Evolutionary conservation across 1,140 invertebrate species (phyloP).

Genomic region (Drosophila ficusphila): DNA sequence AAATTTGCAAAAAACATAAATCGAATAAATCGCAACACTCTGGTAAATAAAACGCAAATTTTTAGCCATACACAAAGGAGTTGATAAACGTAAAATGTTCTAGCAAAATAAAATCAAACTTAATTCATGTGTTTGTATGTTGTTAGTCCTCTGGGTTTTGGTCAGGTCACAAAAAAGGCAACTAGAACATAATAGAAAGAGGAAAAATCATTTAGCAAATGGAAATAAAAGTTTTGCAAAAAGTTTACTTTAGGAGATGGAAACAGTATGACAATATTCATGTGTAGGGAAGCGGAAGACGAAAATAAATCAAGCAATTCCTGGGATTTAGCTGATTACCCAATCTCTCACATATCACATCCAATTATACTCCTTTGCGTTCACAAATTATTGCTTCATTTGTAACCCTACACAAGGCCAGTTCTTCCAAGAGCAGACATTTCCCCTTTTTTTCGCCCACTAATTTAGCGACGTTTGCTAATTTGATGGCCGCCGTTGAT

Average conservation of each 20-base stretch:
- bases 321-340: conserved; percentile 22
- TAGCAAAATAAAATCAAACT: conserved; percentile 50
- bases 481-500: conserved; percentile 62
- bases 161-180: conserved; percentile 18
- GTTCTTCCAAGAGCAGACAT: not conserved
- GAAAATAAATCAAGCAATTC: not conserved
- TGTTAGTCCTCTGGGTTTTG: conserved; percentile 21
- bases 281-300: not conserved
- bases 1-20: conserved; percentile 15
- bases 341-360: conserved; percentile 33
- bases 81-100: conserved; percentile 53
- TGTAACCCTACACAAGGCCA: conserved; percentile 40
- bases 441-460: conserved; percentile 11
- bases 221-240: conserved; percentile 39
- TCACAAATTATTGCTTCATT: conserved; percentile 45
- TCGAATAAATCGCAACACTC: conserved; percentile 27
- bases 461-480: conserved; percentile 56
- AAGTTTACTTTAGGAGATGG: conserved; percentile 22
- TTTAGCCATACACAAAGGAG: conserved; percentile 40
- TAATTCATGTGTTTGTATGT: conserved; percentile 39
- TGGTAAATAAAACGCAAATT: conserved; percentile 47
- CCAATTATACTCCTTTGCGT: conserved; percentile 33
- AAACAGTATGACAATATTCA: not conserved
- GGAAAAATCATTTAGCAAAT: conserved; percentile 50
- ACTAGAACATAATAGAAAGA: not conserved